A percentile compares a stretch with the other conserved stretches of the same genome.
Evolutionary conservation across 1,140 invertebrate genomes (phyloP).

Genomic region (Stratiolaelaps scimitus): DNA sequence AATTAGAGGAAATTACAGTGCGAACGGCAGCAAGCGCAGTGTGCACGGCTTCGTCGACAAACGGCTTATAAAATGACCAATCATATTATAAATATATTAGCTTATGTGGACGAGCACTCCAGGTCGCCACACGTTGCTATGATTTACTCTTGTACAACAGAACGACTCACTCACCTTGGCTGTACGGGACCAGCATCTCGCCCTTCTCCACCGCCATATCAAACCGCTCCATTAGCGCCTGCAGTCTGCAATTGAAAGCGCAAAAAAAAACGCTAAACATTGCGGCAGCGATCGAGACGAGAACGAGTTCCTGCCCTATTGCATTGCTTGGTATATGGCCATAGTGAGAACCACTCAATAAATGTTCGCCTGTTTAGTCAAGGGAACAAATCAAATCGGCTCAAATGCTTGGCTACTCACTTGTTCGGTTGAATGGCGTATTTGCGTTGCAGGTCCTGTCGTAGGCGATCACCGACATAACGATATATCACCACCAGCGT

Average conservation of each 20-base stretch:
- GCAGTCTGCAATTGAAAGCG: constrained; percentile 1
- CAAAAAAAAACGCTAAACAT: too few species aligned
- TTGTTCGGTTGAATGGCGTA: constrained; percentile 61
- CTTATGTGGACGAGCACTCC: too few species aligned
- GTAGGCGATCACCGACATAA: constrained; percentile 76
- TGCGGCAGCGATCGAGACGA: too few species aligned
- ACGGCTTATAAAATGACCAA: too few species aligned
- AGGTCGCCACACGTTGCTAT: too few species aligned
- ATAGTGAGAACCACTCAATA: neutral
- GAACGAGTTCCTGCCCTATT: too few species aligned
- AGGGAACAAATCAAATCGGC: constrained; percentile 3
- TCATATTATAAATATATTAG: too few species aligned
- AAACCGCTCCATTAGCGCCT: constrained; percentile 10
- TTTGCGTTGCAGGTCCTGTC: constrained; percentile 66
- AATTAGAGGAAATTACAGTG: too few species aligned
- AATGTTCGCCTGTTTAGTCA: neutral
- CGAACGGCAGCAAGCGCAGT: too few species aligned
- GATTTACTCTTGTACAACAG: too few species aligned
- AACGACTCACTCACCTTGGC: neutral
- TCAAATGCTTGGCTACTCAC: constrained; percentile 42
- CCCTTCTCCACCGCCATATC: constrained; percentile 18
- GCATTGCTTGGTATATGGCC: neutral
- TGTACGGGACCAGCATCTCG: constrained; percentile 11
- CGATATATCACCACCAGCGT: constrained; percentile 79
- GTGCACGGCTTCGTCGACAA: too few species aligned